phyloP scores from a whole-genome alignment of 2,113 vertebrate genomes.

The Gymnobelideus leadbeateri region DNA sequence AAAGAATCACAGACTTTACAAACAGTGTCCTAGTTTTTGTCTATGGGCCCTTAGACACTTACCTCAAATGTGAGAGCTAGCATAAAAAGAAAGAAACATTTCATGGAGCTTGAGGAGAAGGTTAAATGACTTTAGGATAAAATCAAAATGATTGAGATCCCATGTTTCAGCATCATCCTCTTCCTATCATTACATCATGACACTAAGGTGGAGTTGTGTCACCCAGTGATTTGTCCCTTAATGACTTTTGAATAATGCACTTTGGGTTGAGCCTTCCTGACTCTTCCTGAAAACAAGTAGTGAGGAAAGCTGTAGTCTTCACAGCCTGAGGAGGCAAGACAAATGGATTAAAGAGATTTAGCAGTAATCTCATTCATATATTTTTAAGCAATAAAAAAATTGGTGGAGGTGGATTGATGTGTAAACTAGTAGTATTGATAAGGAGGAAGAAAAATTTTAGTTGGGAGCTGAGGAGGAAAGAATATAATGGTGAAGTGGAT shows the following conservation, averaged over 20 bases:
- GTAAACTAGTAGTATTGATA: not conserved
- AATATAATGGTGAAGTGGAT: not conserved
- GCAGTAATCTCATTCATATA: not conserved
- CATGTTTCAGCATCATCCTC: not conserved
- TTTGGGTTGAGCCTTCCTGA: not conserved
- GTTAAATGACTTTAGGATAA: not conserved
- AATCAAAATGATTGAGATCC: not conserved
- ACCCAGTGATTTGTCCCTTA: not conserved
- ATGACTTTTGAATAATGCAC: not conserved
- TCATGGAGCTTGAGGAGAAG: not conserved
- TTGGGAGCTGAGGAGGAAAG: not conserved
- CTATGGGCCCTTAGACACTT: not conserved
- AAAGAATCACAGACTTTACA: not conserved
- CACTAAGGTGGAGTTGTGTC: not conserved
- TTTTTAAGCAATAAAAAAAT: not conserved
- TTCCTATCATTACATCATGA: not conserved
- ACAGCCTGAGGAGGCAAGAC: not conserved
- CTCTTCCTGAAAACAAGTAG: not conserved
- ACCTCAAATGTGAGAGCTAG: not conserved
- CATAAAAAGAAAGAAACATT: not conserved
- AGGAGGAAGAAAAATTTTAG: conserved; percentile 12
- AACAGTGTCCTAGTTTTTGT: not conserved
- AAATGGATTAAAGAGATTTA: not conserved
- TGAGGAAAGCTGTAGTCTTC: not conserved
- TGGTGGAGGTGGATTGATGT: not conserved